These are phyloP conservation scores for Stenodema calcarata DNA, from an alignment of 2,888 invertebrate species.

Conservation along the genomic window DNA sequence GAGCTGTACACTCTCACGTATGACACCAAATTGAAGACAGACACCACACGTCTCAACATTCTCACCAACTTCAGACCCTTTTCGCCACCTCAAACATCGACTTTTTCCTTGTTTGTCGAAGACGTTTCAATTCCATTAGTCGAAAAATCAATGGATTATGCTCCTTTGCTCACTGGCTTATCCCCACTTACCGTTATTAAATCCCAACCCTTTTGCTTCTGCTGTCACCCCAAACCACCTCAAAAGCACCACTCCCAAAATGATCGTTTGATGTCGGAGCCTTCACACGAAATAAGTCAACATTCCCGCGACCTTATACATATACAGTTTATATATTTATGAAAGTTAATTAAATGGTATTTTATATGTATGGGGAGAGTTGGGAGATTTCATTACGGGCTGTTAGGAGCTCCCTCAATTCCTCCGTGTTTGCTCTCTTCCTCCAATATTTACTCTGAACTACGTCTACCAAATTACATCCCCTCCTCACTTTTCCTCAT, in stretches of 20 bases:
- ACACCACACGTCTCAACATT: no score
- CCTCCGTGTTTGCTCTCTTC: conserved; percentile 47
- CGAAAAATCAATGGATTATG: background rate
- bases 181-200: conserved; percentile 11
- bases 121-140: conserved; percentile 22
- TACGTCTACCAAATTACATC: conserved; percentile 50
- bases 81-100: no score
- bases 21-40: no score
- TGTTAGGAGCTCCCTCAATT: conserved; percentile 34
- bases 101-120: background rate
- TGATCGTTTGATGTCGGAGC: background rate
- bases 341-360: conserved; percentile 41
- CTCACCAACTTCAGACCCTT: no score
- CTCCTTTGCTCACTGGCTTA: conserved; percentile 3
- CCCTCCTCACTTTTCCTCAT: background rate
- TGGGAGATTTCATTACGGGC: conserved; percentile 47
- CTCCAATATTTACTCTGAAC: conserved; percentile 48
- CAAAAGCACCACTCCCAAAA: background rate
- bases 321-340: conserved; percentile 33
- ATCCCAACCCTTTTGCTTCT: background rate
- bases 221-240: background rate
- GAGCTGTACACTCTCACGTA: no score
- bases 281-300: conserved; percentile 4
- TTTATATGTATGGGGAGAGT: conserved; percentile 46
- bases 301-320: background rate